Percentiles rank a stretch among this genome's conserved stretches.
Conservation (phyloP, 2,797 vertebrate species). For the Anas capensis region DNA sequence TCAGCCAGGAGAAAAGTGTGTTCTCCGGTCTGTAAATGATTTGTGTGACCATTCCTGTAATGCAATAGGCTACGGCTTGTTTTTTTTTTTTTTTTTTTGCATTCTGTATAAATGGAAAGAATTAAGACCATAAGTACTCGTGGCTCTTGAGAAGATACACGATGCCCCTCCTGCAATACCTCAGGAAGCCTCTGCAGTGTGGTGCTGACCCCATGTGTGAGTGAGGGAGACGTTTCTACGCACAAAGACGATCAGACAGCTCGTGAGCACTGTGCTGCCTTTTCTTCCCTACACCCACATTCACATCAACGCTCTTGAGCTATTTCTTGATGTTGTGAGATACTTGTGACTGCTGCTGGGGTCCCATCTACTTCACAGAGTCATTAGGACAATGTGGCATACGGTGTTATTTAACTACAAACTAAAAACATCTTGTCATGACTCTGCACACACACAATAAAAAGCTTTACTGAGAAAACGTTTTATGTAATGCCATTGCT, state of each 20-base stretch:
- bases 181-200: constrained; percentile 50
- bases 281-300: constrained; percentile 5
- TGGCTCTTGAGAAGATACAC: constrained; percentile 29
- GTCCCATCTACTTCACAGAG: constrained; percentile 65
- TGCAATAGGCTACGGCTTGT: neutral
- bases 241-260: constrained; percentile 53
- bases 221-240: constrained; percentile 23
- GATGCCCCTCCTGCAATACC: constrained; percentile 55
- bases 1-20: neutral
- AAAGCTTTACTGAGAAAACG: constrained; percentile 66
- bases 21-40: neutral
- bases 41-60: constrained; percentile 21
- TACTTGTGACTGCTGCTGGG: constrained; percentile 24
- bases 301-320: constrained; percentile 20
- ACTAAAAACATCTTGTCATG: constrained; percentile 73
- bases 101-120: constrained; percentile 14
- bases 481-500: constrained; percentile 66
- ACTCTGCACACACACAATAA: constrained; percentile 69
- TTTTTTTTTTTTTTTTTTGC: constrained; percentile 33
- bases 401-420: constrained; percentile 69
- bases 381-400: constrained; percentile 63
- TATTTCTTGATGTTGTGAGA: constrained; percentile 12
- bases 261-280: constrained; percentile 33
- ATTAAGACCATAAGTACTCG: constrained; percentile 34
- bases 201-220: neutral